phyloP scores from a whole-genome alignment of 2,888 invertebrate species.

The Acleris laterana region DNA sequence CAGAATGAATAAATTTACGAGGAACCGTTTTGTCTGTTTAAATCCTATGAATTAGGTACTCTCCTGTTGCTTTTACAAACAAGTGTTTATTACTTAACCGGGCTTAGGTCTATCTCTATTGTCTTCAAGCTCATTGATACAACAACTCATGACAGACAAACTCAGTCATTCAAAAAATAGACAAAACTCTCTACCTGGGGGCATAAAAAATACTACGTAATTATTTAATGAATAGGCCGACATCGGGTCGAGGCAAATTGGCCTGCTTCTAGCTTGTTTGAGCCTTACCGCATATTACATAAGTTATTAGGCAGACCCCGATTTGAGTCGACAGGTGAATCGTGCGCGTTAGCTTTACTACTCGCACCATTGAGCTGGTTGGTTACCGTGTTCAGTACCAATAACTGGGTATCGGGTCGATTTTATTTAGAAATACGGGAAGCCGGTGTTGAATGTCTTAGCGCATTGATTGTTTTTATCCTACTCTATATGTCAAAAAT shows the following conservation, averaged over 20 bases:
- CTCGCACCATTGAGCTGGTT: constrained; percentile 26
- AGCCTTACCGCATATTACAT: constrained; percentile 55
- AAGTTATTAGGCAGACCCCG: constrained; percentile 57
- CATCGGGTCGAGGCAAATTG: constrained; percentile 48
- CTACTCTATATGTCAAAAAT: too few relatives aligned
- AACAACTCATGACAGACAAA: constrained; percentile 32
- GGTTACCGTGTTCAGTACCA: constrained; percentile 13
- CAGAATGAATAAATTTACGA: background rate
- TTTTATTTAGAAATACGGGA: too few relatives aligned
- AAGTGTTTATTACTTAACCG: background rate
- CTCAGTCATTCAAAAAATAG: constrained; percentile 39
- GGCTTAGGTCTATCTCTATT: constrained; percentile 8
- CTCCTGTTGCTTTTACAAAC: background rate
- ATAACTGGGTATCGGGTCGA: too few relatives aligned
- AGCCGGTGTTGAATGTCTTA: too few relatives aligned
- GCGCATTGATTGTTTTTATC: too few relatives aligned
- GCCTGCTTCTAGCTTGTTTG: constrained; percentile 41
- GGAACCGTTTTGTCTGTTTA: background rate
- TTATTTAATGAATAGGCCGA: constrained; percentile 60
- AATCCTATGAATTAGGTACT: background rate
- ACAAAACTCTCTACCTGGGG: constrained; percentile 55
- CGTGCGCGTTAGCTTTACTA: constrained; percentile 56
- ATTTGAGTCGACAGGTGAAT: constrained; percentile 40
- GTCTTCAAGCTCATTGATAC: constrained; percentile 39
- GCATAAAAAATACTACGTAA: constrained; percentile 56